A percentile compares a stretch with the other conserved stretches of the same genome.
phyloP scores from a whole-genome alignment of 2,888 invertebrate genomes.

The Malacosoma neustria region DNA sequence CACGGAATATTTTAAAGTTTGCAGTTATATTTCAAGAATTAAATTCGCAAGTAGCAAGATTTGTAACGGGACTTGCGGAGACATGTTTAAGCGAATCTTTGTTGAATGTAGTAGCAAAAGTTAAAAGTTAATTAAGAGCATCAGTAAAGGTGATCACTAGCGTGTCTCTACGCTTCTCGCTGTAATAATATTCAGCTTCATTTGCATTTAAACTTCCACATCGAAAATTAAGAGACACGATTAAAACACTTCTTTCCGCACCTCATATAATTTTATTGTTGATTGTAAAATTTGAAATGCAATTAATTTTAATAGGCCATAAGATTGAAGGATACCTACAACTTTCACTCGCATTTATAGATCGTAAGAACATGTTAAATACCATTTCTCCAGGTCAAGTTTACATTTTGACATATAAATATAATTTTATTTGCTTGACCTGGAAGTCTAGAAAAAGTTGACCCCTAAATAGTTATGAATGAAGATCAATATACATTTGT shows the following conservation, averaged over 20 bases:
- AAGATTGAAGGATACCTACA: slow-evolving; percentile 20
- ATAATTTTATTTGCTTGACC: slow-evolving; percentile 35
- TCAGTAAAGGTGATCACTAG: slow-evolving; percentile 49
- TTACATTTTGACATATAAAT: slow-evolving; percentile 32
- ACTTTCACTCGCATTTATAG: slow-evolving; percentile 41
- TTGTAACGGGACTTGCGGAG: slow-evolving; percentile 52
- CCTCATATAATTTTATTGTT: slow-evolving; percentile 22
- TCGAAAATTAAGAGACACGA: slow-evolving; percentile 27
- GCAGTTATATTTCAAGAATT: slow-evolving; percentile 38
- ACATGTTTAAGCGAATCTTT: slow-evolving; percentile 22
- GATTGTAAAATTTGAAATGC: slow-evolving; percentile 23
- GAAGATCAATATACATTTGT: slow-evolving; percentile 9
- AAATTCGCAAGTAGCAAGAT: no score
- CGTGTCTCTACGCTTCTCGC: slow-evolving; percentile 16
- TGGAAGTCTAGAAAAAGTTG: slow-evolving; percentile 34
- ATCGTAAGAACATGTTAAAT: slow-evolving; percentile 40
- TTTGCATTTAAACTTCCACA: slow-evolving; percentile 32
- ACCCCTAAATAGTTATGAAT: slow-evolving; percentile 7
- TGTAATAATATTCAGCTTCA: background rate
- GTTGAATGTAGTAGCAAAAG: slow-evolving; percentile 48
- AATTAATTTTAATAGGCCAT: slow-evolving; percentile 18
- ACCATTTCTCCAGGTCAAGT: slow-evolving; percentile 33
- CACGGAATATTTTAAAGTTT: slow-evolving; percentile 32
- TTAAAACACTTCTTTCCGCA: slow-evolving; percentile 23
- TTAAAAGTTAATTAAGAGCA: slow-evolving; percentile 65